phyloP scores from a whole-genome alignment of 2,888 invertebrate species.

The Dicyrtoma fusca region DNA sequence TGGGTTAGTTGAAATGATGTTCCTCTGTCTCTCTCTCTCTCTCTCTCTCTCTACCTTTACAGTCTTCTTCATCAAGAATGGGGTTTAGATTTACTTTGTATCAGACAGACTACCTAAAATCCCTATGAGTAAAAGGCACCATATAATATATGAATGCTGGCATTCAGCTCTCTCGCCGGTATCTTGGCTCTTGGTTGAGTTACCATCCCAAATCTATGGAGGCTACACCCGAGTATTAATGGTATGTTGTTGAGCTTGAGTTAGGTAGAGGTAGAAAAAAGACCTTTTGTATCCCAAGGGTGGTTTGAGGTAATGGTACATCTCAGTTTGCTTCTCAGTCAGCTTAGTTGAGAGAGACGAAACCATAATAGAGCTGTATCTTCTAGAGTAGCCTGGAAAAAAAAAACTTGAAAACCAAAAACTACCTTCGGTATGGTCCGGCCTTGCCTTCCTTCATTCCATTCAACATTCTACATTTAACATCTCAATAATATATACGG shows the following conservation, averaged over 20 bases:
- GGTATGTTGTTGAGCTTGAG: too few species aligned
- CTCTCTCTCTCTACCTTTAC: neutral
- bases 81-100: too few species aligned
- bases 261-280: neutral
- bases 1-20: neutral
- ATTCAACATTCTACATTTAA: slow-evolving; percentile 49
- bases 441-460: slow-evolving; percentile 43
- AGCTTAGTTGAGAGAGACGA: neutral
- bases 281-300: slow-evolving; percentile 15
- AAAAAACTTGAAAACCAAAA: slow-evolving; percentile 6
- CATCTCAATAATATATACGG: slow-evolving; percentile 44
- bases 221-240: too few species aligned
- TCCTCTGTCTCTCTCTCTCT: too few species aligned
- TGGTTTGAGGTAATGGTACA: slow-evolving; percentile 13
- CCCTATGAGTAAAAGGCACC: too few species aligned
- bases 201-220: too few species aligned
- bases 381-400: slow-evolving; percentile 4
- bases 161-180: too few species aligned
- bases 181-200: too few species aligned
- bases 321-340: neutral
- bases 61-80: too few species aligned
- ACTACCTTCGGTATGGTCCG: slow-evolving; percentile 27
- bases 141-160: too few species aligned
- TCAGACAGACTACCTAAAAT: too few species aligned
- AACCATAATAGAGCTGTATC: slow-evolving; percentile 27